phyloP scores from a whole-genome alignment of 2,797 vertebrate species.

The Ctenopoma kingsleyae region DNA sequence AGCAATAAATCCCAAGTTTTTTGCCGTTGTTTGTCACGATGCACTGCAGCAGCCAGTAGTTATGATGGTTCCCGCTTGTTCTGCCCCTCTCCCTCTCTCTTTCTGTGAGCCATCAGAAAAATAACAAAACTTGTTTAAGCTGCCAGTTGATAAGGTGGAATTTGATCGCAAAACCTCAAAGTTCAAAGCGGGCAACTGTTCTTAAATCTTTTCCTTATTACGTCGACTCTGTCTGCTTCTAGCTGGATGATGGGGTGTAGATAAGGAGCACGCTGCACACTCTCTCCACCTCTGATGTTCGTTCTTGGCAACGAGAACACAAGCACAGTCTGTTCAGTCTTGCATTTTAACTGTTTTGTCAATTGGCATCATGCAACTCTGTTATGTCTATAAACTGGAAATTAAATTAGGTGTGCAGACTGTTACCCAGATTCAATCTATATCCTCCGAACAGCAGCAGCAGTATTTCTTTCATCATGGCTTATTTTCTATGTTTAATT shows the following conservation, averaged over 20 bases:
- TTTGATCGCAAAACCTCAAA: constrained; percentile 68
- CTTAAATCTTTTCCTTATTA: constrained; percentile 71
- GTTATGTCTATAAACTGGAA: constrained; percentile 74
- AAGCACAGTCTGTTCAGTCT: constrained; percentile 63
- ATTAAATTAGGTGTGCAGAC: constrained; percentile 77
- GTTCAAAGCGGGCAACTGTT: constrained; percentile 77
- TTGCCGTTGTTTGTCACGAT: constrained; percentile 77
- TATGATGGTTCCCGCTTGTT: constrained; percentile 62
- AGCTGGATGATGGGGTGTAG: constrained; percentile 65
- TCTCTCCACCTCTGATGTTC: constrained; percentile 56
- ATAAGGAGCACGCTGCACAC: constrained; percentile 47
- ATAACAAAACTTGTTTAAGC: constrained; percentile 73
- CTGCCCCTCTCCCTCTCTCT: constrained; percentile 19
- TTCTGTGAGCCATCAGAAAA: constrained; percentile 63
- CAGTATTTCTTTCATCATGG: constrained; percentile 68
- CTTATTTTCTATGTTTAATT: constrained; percentile 77
- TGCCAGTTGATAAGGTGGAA: constrained; percentile 72
- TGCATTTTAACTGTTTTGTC: constrained; percentile 73
- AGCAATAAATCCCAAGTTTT: constrained; percentile 82
- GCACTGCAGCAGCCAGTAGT: constrained; percentile 71
- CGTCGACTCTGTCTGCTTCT: constrained; percentile 63
- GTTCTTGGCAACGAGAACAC: constrained; percentile 49
- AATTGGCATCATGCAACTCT: constrained; percentile 67
- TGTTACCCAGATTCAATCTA: constrained; percentile 68
- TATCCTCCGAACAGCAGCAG: constrained; percentile 50